Percentiles rank a stretch among this genome's conserved stretches.
phyloP scores from a whole-genome alignment of 2,888 invertebrate species.

The Coelinius sp. region DNA sequence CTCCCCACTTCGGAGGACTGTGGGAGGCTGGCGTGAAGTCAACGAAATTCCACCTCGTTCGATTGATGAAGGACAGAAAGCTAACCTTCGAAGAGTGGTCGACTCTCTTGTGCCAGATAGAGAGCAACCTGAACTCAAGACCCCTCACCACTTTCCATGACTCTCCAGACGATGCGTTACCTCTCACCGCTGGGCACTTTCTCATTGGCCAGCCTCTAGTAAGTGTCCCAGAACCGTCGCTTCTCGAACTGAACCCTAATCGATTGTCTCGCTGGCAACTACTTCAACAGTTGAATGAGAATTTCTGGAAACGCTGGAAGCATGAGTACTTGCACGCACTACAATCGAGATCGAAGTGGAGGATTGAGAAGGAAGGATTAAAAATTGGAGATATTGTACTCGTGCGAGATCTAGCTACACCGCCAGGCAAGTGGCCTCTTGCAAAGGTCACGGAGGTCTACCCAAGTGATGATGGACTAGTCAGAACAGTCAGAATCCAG shows the following conservation, averaged over 20 bases:
- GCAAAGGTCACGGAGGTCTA: not conserved
- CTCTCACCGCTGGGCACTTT: conserved; percentile 30
- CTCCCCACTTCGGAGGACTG: conserved; percentile 61
- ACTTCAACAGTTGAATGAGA: conserved; percentile 10
- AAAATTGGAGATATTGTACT: not conserved
- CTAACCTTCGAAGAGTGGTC: conserved; percentile 24
- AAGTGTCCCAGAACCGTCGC: not conserved
- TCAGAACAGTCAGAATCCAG: not conserved
- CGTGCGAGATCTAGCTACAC: not conserved
- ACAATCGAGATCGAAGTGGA: conserved; percentile 1
- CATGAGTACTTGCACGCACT: conserved; percentile 15
- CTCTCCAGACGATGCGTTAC: not conserved
- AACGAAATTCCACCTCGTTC: conserved; percentile 56
- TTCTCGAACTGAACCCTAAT: too few relatives aligned
- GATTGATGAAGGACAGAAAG: not conserved
- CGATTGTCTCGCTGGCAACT: too few relatives aligned
- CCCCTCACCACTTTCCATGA: not conserved
- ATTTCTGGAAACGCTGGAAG: conserved; percentile 28
- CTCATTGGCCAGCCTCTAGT: conserved; percentile 1
- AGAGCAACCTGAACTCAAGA: conserved; percentile 14
- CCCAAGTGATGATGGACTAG: not conserved
- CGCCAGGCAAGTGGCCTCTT: not conserved
- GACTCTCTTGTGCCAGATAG: conserved; percentile 27
- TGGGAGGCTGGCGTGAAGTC: conserved; percentile 63
- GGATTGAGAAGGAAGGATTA: not conserved